phyloP scores from a whole-genome alignment of 2,113 vertebrate genomes.

The cattle (Bos taurus) region DNA sequence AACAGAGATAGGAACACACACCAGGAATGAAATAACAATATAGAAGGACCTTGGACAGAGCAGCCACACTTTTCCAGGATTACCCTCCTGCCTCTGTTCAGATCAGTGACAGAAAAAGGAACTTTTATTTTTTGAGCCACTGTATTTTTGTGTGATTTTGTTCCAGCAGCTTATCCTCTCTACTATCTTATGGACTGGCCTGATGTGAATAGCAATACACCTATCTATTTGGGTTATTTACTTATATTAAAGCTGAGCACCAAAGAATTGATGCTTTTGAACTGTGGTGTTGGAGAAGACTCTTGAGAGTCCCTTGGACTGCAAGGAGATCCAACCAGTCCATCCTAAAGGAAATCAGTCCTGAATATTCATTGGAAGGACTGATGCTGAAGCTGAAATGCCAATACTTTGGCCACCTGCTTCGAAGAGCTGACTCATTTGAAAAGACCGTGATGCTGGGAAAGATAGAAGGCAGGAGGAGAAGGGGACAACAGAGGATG shows the following conservation, averaged over 20 bases:
- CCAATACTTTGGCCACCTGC: not conserved
- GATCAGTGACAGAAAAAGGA: not conserved
- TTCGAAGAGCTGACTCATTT: fast-evolving
- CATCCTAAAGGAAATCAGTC: not conserved
- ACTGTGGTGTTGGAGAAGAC: not conserved
- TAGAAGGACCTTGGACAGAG: not conserved
- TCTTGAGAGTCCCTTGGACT: not conserved
- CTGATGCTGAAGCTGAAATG: not conserved
- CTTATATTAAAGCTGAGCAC: not conserved
- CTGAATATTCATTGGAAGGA: not conserved
- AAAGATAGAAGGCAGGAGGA: not conserved
- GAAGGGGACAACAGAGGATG: not conserved
- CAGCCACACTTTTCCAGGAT: not conserved
- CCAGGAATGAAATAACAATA: not conserved
- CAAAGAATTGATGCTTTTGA: not conserved
- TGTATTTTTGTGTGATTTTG: not conserved
- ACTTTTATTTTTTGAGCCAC: not conserved
- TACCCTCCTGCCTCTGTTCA: not conserved
- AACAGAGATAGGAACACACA: no score
- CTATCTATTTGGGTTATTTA: not conserved
- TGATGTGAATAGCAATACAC: not conserved
- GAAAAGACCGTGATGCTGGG: not conserved
- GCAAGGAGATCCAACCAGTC: not conserved
- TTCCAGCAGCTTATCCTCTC: not conserved
- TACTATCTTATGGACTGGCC: not conserved